phyloP scores from a whole-genome alignment of 2,113 vertebrate genomes.

The Centropristis striata region DNA sequence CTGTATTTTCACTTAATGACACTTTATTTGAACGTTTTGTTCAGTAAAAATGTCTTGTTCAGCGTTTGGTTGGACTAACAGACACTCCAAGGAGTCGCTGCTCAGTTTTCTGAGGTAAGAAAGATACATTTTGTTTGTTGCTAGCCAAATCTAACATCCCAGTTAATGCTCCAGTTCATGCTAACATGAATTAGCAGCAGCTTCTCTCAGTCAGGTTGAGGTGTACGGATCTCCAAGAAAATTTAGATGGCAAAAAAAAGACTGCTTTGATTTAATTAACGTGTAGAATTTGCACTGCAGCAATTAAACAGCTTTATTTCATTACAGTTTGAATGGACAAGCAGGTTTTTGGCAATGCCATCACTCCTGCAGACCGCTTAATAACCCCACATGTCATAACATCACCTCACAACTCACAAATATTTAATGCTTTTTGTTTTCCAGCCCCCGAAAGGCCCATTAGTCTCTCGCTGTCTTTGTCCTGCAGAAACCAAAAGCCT shows the following conservation, averaged over 20 bases:
- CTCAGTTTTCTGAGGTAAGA: no score
- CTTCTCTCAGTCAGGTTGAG: no score
- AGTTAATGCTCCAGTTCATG: no score
- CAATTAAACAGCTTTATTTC: slow-evolving; percentile 1
- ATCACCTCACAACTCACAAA: slow-evolving; percentile 22
- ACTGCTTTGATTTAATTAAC: slow-evolving; percentile 1
- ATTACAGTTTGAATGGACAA: slow-evolving; percentile 12
- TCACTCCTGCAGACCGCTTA: background rate
- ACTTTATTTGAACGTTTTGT: no score
- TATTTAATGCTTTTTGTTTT: slow-evolving; percentile 36
- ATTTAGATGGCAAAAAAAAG: background rate
- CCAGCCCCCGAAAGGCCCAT: slow-evolving; percentile 32
- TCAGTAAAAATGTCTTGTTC: no score
- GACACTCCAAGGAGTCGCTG: no score
- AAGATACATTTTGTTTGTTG: no score
- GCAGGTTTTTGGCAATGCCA: background rate
- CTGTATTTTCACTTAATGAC: no score
- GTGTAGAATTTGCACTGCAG: background rate
- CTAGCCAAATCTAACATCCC: no score
- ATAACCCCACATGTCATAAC: background rate
- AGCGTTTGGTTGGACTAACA: no score
- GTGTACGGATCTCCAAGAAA: background rate
- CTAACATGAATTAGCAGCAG: no score
- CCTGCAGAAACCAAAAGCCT: slow-evolving; percentile 11
- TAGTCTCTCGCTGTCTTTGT: slow-evolving; percentile 10